Evolutionary conservation across 1,140 invertebrate genomes (phyloP), one percentile per base, ranked within the genome.

Genomic region (Brachionus plicatilis): DNA sequence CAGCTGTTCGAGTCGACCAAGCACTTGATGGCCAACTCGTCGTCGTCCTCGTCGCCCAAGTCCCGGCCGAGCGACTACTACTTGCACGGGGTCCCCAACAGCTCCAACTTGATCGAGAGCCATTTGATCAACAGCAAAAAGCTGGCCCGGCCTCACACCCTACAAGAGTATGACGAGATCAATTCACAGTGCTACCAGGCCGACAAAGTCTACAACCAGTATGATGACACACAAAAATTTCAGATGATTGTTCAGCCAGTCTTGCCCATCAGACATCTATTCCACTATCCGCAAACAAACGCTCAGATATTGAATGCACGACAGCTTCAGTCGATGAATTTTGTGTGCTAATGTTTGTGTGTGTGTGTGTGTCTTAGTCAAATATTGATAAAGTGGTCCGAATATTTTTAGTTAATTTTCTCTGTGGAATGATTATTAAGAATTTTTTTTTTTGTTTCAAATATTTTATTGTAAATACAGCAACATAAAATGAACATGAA

Each of bases 401-500:
- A 75, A 75, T 50, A 47, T 76, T 76, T 76, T 76, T 76, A 50
- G 41, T 76, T 76, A 27, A 76, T 76, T n/a, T n/a, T 50, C 47
- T 50, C 24, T 76, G 9, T 72, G 68, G 68, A 72, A 72, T 72
- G 29, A 72, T 72, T 72, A 72, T 72, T 72, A 43, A 72, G 66
- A 27, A 0, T 37, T 37, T 6, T 6, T 37, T 37, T 37, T 37
- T 37, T 37, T 37, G 33, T 66, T 66, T 66, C 17, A 17, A 53
- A 50, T 53, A 53, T 53, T 68, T 68, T 68, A 37, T 41, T 72
- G 68, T 72, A 72, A 41, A 72, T 72, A 72, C 41, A 20, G 12
- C 33, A 24, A 33, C 24, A 24, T n/a, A 29, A 68, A 41, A 14
- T 5, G 6, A 68, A 47, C 68, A 72, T 72, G 45, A 76, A 76